A percentile compares a stretch with the other conserved stretches of the same genome.
Evolutionary conservation across 1,140 invertebrate species (phyloP).

Genomic region (Leptinotarsa lineolata): DNA sequence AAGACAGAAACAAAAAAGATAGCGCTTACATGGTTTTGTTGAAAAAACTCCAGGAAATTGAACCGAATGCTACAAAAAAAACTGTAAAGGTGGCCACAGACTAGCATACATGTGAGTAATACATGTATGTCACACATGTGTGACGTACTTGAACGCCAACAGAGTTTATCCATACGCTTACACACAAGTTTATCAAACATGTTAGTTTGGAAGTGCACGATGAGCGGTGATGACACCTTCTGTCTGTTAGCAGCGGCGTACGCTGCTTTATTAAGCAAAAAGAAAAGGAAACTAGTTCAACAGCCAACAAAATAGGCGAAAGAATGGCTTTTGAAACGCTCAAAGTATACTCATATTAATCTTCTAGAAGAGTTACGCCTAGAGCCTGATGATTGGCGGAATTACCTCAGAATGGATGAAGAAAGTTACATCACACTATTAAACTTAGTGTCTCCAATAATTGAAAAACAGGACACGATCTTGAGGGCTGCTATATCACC

Average conservation of each 20-base stretch:
- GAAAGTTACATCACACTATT: conserved; percentile 27
- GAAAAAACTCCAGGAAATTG: neutral
- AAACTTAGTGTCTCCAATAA: conserved; percentile 2
- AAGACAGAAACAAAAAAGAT: neutral
- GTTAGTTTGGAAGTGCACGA: too few species aligned
- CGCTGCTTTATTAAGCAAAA: too few species aligned
- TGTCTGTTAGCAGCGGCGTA: too few species aligned
- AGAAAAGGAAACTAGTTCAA: too few species aligned
- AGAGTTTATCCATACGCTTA: too few species aligned
- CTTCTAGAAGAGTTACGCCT: conserved; percentile 43
- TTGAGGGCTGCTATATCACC: conserved; percentile 20
- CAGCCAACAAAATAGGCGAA: conserved; percentile 35
- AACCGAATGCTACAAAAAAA: conserved; percentile 42
- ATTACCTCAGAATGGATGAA: conserved; percentile 37
- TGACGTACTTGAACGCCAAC: neutral
- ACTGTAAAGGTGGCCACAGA: conserved; percentile 45
- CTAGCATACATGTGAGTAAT: too few species aligned
- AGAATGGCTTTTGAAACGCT: conserved; percentile 40
- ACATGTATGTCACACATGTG: too few species aligned
- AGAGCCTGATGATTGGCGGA: conserved; percentile 36
- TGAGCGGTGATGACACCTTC: too few species aligned
- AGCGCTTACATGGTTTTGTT: neutral
- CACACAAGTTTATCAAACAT: too few species aligned
- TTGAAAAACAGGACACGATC: conserved; percentile 10
- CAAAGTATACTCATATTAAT: conserved; percentile 40